Base-by-base conservation (phyloP, 2,888 invertebrate species). In the Caenorhabditis sinica region DNA sequence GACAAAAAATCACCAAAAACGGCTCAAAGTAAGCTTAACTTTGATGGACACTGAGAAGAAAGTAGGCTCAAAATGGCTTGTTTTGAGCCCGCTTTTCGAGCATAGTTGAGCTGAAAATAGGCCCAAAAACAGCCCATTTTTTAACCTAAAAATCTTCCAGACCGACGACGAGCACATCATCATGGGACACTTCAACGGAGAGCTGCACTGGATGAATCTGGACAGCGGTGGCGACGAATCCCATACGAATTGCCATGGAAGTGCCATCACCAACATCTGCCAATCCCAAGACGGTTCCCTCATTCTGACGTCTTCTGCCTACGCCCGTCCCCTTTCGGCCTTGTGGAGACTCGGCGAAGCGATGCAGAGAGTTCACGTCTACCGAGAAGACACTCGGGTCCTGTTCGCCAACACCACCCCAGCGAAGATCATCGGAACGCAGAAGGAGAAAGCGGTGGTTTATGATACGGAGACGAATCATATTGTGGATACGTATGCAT, bases 131-230 rank as follows among this genome's bases (percentile, higher is more conserved):
- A 36, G 4, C 0, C 53, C 53, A 53, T 53, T 6, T n/a, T 13
- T 6, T 11, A 20, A 15, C 23, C 49, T 45, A 61, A 3, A 56
- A 45, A 30, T 40, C 36, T 17, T 36, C 60, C 23, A 95, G 94
- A 94, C 94, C 13, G 94, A 94, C 92, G 95, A 95, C 90, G 95
- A 95, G 87, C 94, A 94, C 90, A 93, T 96, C n/a, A 94, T 97
- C 86, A 95, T 97, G 72, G 98, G 98, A 63, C 97, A 97, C 2
- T 96, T 96, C 86, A 95, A 95, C 49, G 98, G 98, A 17, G 97
- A 97, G 93, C 95, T 98, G 20, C 95, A 96, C 92, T 95, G 96
- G 89, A 96, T 96, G 93, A 97, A 97, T 93, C 93, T 96, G 53
- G 95, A 96, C 90, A 96, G 95, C 61, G 96, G 96, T 20, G 95